Conservation (phyloP, 2,113 vertebrate genomes). For the Limanda limanda region DNA sequence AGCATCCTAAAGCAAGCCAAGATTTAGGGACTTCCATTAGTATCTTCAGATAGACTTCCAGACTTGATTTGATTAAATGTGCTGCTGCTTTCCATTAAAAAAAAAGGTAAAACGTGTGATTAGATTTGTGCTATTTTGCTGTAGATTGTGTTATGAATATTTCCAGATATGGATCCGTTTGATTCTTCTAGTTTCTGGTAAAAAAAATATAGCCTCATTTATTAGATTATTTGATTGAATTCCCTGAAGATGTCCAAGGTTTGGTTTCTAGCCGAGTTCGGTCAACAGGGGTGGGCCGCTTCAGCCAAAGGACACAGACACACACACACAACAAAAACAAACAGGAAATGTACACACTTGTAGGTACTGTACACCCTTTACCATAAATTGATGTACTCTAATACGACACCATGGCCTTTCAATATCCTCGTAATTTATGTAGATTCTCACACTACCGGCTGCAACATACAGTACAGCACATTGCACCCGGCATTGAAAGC, state of each 20-base stretch:
- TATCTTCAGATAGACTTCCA: neutral
- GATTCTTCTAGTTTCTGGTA: no score
- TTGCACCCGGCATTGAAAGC: conserved; percentile 9
- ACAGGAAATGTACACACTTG: neutral
- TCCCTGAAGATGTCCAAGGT: no score
- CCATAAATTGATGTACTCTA: neutral
- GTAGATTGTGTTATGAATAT: no score
- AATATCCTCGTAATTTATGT: neutral
- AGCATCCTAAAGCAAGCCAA: neutral
- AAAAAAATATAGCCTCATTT: no score
- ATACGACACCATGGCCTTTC: conserved; percentile 3
- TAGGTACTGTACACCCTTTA: neutral
- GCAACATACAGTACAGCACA: neutral
- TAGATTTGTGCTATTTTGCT: no score
- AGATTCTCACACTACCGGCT: neutral
- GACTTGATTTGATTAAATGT: neutral
- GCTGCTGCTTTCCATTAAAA: no score
- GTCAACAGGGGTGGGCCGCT: neutral
- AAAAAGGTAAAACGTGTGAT: no score
- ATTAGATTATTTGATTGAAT: no score
- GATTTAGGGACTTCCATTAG: neutral
- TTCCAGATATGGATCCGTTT: no score
- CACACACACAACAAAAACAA: neutral
- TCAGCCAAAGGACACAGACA: neutral
- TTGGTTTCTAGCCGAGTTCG: no score